Conservation (phyloP, 1,140 invertebrate species). For the Aphis craccivora region DNA sequence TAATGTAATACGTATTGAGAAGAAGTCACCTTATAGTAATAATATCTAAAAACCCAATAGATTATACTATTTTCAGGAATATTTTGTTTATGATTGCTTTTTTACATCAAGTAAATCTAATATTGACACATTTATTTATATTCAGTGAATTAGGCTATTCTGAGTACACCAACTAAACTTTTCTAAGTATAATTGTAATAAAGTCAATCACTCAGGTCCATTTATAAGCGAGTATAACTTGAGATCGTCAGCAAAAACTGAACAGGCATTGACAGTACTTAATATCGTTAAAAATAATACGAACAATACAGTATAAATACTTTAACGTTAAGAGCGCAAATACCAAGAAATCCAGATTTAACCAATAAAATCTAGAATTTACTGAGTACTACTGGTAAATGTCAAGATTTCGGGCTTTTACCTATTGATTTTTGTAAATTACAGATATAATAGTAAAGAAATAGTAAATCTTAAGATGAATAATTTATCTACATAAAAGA, state of each 20-base stretch:
- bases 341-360: background rate
- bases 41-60: background rate
- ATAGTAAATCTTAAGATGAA: too few relatives aligned
- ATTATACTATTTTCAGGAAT: background rate
- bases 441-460: too few relatives aligned
- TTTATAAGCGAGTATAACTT: background rate
- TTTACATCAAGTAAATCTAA: background rate
- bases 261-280: background rate
- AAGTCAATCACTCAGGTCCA: background rate
- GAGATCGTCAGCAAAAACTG: background rate
- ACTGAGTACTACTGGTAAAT: background rate
- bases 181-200: background rate
- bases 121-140: background rate
- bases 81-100: background rate
- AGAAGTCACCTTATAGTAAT: background rate
- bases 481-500: too few relatives aligned
- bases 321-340: background rate
- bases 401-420: background rate
- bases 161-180: background rate
- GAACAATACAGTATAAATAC: background rate
- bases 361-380: background rate
- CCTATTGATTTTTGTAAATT: background rate
- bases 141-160: background rate
- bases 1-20: background rate
- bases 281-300: background rate